Evolutionary conservation across 2,113 vertebrate genomes (phyloP), one percentile per base, ranked within the genome.

Genomic region (Podarcis cretensis): DNA sequence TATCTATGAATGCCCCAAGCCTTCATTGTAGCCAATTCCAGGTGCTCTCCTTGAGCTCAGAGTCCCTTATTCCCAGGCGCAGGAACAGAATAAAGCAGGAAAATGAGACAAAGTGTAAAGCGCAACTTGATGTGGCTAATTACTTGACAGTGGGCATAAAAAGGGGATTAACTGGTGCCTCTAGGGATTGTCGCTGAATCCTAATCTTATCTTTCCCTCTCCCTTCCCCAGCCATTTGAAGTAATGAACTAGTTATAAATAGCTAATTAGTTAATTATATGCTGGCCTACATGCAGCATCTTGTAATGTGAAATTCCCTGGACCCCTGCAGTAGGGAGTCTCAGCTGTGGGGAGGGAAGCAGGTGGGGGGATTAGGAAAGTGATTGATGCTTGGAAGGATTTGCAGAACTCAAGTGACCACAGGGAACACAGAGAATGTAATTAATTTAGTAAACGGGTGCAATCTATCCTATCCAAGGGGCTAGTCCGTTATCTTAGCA

Each of bases 241-340:
- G 87, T 83, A 90, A 95, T 92, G 91, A 93, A 90, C 91, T 95
- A 81, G 27, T 93, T 96, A 92, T 92, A 94, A 96, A 94, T 95
- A 92, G 88, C 92, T 97, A 96, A 97, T 97, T 96, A 96, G 95
- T 93, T 96, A 94, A 96, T 96, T 96, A 96, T 91, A 96, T 94
- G 79, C 81, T 93, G 86, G 87, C 90, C 91, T 95, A 93, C 68
- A 87, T 92, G 92, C 94, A 94, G 92, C 57, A 37, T 85, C 78
- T 93, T 93, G 90, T 87, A 75, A 84, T 68, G 87, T 89, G 91
- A 92, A 95, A 94, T 83, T 95, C 86, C 89, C 84, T 54, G 81
- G 90, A 48, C 86, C 89, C 87, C 27, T 2, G 5, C 32, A 86
- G 89, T 59, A 14, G 4, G 79, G 59, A 87, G 27, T 79, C 43